Conservation (phyloP, 2,888 invertebrate genomes). For the Lochmaea capreae region DNA sequence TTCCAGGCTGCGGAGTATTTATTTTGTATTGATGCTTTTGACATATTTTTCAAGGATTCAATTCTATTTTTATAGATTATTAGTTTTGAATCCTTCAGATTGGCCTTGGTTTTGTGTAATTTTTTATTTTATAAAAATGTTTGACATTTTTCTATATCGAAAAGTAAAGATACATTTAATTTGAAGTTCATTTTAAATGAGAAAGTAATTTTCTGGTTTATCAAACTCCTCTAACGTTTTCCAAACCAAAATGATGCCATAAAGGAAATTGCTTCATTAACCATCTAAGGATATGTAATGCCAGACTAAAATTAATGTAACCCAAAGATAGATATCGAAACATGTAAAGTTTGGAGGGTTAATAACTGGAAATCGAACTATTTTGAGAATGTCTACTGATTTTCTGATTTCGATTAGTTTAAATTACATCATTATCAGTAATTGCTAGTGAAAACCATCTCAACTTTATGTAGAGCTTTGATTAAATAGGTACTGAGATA, state of each 20-base stretch:
- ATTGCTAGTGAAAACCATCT: background rate
- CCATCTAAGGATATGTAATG: conserved; percentile 23
- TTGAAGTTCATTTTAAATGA: no score
- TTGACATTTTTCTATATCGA: no score
- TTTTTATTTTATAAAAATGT: no score
- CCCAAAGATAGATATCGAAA: conserved; percentile 10
- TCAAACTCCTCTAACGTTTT: background rate
- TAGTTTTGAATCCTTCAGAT: no score
- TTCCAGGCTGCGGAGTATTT: no score
- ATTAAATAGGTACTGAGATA: background rate
- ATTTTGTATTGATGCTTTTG: no score
- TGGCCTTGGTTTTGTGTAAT: no score
- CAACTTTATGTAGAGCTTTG: background rate
- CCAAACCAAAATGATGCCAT: background rate
- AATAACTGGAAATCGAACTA: conserved; percentile 8
- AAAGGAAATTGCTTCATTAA: conserved; percentile 32
- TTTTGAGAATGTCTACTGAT: background rate
- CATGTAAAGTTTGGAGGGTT: background rate
- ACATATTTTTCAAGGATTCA: no score
- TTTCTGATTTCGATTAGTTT: background rate
- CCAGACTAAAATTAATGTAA: conserved; percentile 20
- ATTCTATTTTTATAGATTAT: no score
- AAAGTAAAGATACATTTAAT: no score
- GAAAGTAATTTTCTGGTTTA: no score
- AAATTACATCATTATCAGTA: background rate